Base-by-base conservation (phyloP, 2,113 vertebrate species). In the Scopus umbretta region DNA sequence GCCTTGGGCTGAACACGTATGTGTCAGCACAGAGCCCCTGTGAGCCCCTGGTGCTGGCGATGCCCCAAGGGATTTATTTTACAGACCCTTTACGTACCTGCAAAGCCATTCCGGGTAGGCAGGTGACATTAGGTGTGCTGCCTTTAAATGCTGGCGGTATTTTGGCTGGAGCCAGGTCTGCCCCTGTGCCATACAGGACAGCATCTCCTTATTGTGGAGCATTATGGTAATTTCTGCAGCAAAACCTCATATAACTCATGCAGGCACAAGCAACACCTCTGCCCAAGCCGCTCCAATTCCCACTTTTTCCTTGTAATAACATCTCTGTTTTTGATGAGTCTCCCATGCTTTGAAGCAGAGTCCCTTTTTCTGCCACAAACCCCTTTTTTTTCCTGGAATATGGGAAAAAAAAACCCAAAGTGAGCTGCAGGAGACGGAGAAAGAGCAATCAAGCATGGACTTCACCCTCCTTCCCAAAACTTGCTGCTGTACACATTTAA, bases 161-260 rank as follows among this genome's bases (percentile, higher is more conserved):
- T 75, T 30, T 3, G 5, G 59, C 27, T 26, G 30, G 47, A 78
- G 52, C 36, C 38, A 9, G 40, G 16, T 22, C 52, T 81, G 75
- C 43, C 80, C 74, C 59, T 19, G 3, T 32, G 45, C 56, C 74
- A 12, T 3, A 7, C 34, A 56, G 63, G 58, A 11, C 13, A 25
- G 63, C 26, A 22, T 9, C 34, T 61, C 32, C 45, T 68, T 6
- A 12, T 8, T 75, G 68, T 58, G 61, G 67, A 71, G 72, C 29
- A 4, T 82, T 79, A 94, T 61, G 91, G 88, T 72, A 86, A 98
- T 97, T 98, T 86, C 94, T 97, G 96, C 93, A 96, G 97, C 95
- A 96, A 95, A 93, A 61, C 59, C 84, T 90, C 71, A 9, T 7
- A 3, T 50, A 91, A 70, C 27, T 85, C 86, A 40, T 9, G 45